These are phyloP conservation scores for Kryptopterus vitreolus DNA, from an alignment of 2,797 vertebrate genomes.

Conservation along the genomic window DNA sequence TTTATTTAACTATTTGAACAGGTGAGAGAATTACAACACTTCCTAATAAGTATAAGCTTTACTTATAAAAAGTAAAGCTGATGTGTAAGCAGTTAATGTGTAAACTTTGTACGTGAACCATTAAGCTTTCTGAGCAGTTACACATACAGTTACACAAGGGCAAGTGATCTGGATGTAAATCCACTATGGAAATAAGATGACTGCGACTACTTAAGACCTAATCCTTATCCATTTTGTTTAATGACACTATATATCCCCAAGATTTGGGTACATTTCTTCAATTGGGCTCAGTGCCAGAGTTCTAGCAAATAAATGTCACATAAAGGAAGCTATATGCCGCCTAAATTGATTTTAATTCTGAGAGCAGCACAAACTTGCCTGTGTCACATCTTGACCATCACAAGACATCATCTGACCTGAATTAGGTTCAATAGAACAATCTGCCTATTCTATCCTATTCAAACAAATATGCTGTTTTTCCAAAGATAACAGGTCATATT, in stretches of 20 bases:
- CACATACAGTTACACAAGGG: slow-evolving; percentile 13
- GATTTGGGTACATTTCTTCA: background rate
- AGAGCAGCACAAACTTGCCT: slow-evolving; percentile 10
- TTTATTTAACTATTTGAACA: slow-evolving; percentile 10
- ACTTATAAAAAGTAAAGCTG: slow-evolving; percentile 31
- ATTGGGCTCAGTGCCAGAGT: background rate
- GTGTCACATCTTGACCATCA: slow-evolving; percentile 53
- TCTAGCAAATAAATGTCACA: background rate
- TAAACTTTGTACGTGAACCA: slow-evolving; percentile 51
- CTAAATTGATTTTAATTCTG: background rate
- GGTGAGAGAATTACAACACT: background rate
- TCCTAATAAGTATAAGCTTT: too few relatives aligned
- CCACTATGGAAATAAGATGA: slow-evolving; percentile 3
- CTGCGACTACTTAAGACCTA: slow-evolving; percentile 1
- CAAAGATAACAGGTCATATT: background rate
- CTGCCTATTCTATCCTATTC: background rate
- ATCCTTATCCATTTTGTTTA: background rate
- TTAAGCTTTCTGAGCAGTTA: background rate
- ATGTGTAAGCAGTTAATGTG: slow-evolving; percentile 63
- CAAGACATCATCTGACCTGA: slow-evolving; percentile 65
- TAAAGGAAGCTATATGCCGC: background rate
- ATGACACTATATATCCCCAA: background rate
- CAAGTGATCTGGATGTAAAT: slow-evolving; percentile 17
- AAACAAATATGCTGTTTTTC: background rate
- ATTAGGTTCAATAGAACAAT: slow-evolving; percentile 55